phyloP scores from a whole-genome alignment of 2,113 vertebrate species.

The Danionella cerebrum region DNA sequence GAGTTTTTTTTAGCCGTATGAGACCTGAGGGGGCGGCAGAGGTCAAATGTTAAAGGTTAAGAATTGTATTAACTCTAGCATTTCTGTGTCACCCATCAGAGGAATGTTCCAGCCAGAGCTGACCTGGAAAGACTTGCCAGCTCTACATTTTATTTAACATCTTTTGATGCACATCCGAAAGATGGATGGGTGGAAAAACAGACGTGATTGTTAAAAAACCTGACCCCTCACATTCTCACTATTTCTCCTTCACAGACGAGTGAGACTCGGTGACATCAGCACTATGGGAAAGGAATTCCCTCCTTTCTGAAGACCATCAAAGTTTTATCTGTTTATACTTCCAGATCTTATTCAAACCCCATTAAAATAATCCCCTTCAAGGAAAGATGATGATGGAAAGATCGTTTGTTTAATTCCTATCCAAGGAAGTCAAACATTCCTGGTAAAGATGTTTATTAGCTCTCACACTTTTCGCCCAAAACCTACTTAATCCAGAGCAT shows the following conservation, averaged over 20 bases:
- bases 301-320: neutral
- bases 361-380: neutral
- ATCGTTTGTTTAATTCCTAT: conserved; percentile 58
- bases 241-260: neutral
- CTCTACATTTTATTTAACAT: neutral
- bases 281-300: neutral
- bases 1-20: too few relatives aligned
- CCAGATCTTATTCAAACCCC: neutral
- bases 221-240: neutral
- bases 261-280: neutral
- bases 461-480: conserved; percentile 54
- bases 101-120: conserved; percentile 20
- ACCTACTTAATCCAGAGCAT: conserved; percentile 56
- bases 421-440: conserved; percentile 74
- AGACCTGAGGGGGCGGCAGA: conserved; percentile 21
- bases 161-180: neutral
- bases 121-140: neutral
- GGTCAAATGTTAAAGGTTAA: conserved; percentile 34
- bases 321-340: neutral
- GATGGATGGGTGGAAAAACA: conserved; percentile 20
- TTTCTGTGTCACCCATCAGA: neutral
- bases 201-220: neutral
- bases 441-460: conserved; percentile 66
- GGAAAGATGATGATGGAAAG: neutral
- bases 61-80: neutral